Percentiles rank a stretch among this genome's conserved stretches.
Evolutionary conservation across 2,113 vertebrate genomes (phyloP).

Genomic region (Labrus mixtus): DNA sequence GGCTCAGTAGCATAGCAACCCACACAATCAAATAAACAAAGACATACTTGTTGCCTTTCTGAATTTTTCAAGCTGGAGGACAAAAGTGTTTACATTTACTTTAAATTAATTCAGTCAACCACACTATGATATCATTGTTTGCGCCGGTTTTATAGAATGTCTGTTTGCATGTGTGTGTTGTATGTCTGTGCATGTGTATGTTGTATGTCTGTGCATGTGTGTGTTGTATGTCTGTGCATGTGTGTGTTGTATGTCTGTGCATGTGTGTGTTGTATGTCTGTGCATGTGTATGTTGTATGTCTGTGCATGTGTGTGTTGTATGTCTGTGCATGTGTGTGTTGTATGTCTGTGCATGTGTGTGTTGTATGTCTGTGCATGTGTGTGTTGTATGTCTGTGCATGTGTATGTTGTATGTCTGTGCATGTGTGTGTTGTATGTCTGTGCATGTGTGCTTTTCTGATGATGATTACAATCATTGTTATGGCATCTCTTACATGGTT

Average conservation of each 20-base stretch:
- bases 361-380: too few species aligned
- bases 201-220: neutral
- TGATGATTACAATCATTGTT: conserved; percentile 54
- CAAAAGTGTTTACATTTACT: conserved; percentile 37
- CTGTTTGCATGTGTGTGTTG: neutral
- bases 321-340: neutral
- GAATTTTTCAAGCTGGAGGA: conserved; percentile 38
- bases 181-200: neutral
- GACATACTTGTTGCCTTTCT: conserved; percentile 1
- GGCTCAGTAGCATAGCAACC: conserved; percentile 70
- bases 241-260: too few species aligned
- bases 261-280: too few species aligned
- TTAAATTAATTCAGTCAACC: conserved; percentile 28
- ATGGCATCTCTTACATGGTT: conserved; percentile 52
- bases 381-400: neutral
- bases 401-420: too few species aligned
- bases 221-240: conserved; percentile 14
- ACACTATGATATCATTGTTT: conserved; percentile 48
- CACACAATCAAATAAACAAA: conserved; percentile 56
- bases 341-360: conserved; percentile 9
- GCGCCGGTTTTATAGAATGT: conserved; percentile 1
- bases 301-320: neutral
- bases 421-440: neutral
- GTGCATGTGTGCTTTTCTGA: conserved; percentile 38
- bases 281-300: conserved; percentile 15